Evolutionary conservation across 37 sponge, comb jelly and placozoan genomes (phyloP).

Genomic region (Ianthella basta): DNA sequence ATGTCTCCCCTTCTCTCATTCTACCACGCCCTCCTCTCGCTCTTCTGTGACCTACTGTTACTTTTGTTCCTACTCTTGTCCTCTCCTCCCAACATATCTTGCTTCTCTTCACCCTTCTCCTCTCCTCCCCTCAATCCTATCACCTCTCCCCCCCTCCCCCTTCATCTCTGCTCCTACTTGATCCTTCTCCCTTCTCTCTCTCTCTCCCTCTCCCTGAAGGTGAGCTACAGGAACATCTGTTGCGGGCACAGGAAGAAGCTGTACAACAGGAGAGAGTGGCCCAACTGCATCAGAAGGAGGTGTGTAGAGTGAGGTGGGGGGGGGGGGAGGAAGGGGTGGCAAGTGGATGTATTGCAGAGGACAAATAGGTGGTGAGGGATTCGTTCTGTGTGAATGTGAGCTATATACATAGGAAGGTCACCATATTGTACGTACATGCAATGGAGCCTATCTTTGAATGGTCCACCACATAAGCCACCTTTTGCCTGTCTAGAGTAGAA

Average conservation of each 20-base stretch:
- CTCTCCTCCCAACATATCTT: not conserved
- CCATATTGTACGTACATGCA: no score
- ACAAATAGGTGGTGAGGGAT: no score
- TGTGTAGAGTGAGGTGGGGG: not conserved
- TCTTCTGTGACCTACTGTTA: not conserved
- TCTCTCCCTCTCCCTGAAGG: not conserved
- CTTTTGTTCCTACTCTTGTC: no score
- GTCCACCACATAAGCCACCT: no score
- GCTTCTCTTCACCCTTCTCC: not conserved
- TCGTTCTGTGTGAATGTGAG: no score
- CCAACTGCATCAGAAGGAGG: conserved; percentile 28
- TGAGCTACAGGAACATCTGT: conserved; percentile 22
- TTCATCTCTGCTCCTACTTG: not conserved
- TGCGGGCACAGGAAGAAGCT: conserved; percentile 11
- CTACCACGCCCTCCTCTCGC: not conserved
- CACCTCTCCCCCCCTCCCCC: not conserved
- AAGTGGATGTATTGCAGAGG: no score
- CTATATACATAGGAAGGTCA: no score
- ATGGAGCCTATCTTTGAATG: no score
- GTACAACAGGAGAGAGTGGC: conserved; percentile 20
- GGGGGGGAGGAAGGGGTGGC: no score
- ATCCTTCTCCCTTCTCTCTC: not conserved
- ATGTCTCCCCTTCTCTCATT: not conserved
- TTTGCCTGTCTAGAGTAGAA: no score
- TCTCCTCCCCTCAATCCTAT: not conserved